These are phyloP conservation scores for Hippopotamyrus pictus DNA, from an alignment of 2,797 vertebrate species.

Conservation along the genomic window DNA sequence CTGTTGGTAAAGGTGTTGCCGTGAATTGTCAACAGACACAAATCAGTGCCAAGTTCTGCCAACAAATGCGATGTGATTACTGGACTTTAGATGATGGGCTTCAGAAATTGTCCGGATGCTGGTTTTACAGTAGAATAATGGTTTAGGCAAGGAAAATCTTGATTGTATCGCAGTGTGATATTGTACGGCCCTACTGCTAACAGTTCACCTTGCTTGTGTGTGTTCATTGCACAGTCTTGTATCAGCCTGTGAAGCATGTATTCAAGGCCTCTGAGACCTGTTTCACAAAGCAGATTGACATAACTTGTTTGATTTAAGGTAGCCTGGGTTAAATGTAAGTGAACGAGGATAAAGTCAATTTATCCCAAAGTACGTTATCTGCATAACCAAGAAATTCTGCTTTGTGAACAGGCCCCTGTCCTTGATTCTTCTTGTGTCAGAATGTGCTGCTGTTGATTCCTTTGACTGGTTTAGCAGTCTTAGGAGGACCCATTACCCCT, in stretches of 20 bases:
- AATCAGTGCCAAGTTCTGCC: too few species aligned
- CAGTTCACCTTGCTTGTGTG: background rate
- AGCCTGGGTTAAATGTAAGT: background rate
- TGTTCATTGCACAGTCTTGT: background rate
- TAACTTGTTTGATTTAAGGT: background rate
- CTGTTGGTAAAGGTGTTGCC: too few species aligned
- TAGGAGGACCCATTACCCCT: background rate
- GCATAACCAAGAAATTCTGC: background rate
- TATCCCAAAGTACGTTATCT: background rate
- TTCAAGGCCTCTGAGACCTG: background rate
- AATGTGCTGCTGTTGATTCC: background rate
- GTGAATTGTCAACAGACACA: background rate
- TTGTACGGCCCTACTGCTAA: background rate
- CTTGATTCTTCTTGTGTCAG: background rate
- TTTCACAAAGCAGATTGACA: background rate
- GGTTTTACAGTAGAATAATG: background rate
- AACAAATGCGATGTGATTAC: background rate
- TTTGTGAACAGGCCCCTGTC: background rate
- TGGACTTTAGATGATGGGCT: background rate
- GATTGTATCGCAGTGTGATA: background rate
- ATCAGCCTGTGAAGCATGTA: background rate
- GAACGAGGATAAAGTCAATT: background rate
- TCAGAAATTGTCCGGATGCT: background rate
- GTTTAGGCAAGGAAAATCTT: background rate
- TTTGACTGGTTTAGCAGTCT: background rate